Evolutionary conservation across 1,140 invertebrate genomes (phyloP), one percentile per base, ranked within the genome.

Genomic region (Antheraea pernyi): DNA sequence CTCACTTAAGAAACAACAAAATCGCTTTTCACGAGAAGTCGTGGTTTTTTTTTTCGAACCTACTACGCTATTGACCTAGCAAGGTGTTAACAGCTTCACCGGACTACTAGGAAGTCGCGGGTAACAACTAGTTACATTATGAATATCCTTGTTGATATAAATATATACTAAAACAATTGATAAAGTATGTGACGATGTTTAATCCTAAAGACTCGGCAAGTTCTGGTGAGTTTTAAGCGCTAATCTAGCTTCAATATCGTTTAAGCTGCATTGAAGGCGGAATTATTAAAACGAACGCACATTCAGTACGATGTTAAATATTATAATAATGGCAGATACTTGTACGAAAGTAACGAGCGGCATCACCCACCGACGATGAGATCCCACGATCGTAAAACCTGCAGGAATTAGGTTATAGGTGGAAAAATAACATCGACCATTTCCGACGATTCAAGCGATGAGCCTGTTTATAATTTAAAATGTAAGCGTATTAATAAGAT

Each of bases 271-370:
- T 53, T 53, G 39, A 64, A 18, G 30, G n/a, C 30, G 18, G 64
- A 22, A 48, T 65, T 65, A 65, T 46, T 39, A 65, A 48, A 65
- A 65, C 42, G 64, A 65, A 65, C 42, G n/a, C 13, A 19, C 39
- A 65, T 65, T 39, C 42, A 9, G 10, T 19, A 39, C 16, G 64
- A 8, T 65, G 42, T 46, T 65, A 65, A 65, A 65, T n/a, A n/a
- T 65, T 65, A 65, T 65, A 65, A 65, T 65, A 65, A 65, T 65
- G 64, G 39, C 39, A 7, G n/a, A 65, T 65, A 19, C 18, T 19
- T 36, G 19, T n/a, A 19, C 39, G 64, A 48, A 18, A 16, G 46
- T 53, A 19, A 36, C 39, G 64, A 19, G 39, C 18, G 42, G n/a
- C 22, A 64, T 65, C n/a, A 39, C 46, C 64, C 19, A 65, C 19